These are phyloP conservation scores for Pristiophorus japonicus DNA, from an alignment of 2,113 vertebrate species.

Conservation along the genomic window DNA sequence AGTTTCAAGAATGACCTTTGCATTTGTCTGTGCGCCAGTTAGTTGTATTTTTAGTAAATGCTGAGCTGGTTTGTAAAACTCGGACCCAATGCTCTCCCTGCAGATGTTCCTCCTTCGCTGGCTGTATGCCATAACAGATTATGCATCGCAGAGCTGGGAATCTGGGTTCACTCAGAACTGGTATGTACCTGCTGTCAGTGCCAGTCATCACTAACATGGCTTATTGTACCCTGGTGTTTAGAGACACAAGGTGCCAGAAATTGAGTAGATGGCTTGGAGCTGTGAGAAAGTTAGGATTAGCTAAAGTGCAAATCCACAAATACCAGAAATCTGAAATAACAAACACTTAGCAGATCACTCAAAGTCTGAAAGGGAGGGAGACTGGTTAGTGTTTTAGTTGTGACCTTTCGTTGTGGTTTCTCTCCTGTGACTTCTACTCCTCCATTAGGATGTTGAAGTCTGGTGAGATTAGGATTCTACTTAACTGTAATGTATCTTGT, in stretches of 20 bases:
- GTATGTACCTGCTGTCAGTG: conserved; percentile 51
- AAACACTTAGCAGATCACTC: too few relatives aligned
- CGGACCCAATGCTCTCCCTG: not conserved
- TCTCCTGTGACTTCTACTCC: too few relatives aligned
- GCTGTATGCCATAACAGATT: conserved; percentile 71
- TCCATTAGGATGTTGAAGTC: too few relatives aligned
- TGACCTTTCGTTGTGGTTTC: too few relatives aligned
- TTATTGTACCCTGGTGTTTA: not conserved
- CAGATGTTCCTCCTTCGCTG: conserved; percentile 89
- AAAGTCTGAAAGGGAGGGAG: too few relatives aligned
- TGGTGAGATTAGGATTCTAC: too few relatives aligned
- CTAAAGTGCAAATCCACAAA: too few relatives aligned
- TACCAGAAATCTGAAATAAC: too few relatives aligned
- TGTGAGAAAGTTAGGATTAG: too few relatives aligned
- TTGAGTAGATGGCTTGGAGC: not conserved
- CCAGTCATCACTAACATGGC: not conserved
- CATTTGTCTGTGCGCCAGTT: not conserved
- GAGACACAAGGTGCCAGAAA: not conserved
- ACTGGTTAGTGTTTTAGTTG: too few relatives aligned
- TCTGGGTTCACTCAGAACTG: conserved; percentile 87
- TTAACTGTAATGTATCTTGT: too few relatives aligned
- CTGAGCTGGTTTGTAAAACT: not conserved
- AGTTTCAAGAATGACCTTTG: not conserved
- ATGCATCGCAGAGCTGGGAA: conserved; percentile 73
- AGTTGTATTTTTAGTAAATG: not conserved